These are phyloP conservation scores for Perccottus glenii DNA, from an alignment of 2,113 vertebrate species.

Conservation along the genomic window DNA sequence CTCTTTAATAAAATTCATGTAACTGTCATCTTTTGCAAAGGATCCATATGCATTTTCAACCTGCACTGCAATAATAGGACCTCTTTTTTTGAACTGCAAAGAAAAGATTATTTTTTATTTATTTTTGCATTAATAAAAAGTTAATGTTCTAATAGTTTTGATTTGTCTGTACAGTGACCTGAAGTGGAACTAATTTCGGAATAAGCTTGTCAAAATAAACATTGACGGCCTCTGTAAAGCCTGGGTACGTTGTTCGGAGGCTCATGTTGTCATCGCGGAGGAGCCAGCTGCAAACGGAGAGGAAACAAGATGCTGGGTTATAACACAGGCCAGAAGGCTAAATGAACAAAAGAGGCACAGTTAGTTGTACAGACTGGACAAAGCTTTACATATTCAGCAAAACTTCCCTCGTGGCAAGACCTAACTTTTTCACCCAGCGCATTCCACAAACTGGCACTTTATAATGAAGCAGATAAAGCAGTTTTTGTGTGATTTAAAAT, in stretches of 20 bases:
- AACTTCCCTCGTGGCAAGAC: conserved; percentile 15
- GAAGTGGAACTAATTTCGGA: conserved; percentile 83
- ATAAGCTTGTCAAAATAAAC: conserved; percentile 86
- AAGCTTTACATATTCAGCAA: conserved; percentile 11
- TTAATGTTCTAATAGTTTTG: not conserved
- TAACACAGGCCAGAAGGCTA: conserved; percentile 11
- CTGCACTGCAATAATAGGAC: conserved; percentile 93
- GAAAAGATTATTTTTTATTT: not conserved
- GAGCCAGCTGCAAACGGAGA: conserved; percentile 82
- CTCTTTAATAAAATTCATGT: conserved; percentile 89
- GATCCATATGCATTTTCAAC: conserved; percentile 95
- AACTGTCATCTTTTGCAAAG: conserved; percentile 84
- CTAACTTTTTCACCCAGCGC: not conserved
- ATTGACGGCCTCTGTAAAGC: conserved; percentile 86
- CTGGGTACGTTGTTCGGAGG: conserved; percentile 86
- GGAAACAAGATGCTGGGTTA: conserved; percentile 7
- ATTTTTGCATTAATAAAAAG: no score
- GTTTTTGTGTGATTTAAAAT: conserved; percentile 18
- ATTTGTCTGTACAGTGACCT: conserved; percentile 75
- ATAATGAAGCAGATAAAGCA: conserved; percentile 20
- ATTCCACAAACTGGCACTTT: conserved; percentile 9
- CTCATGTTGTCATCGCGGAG: conserved; percentile 86
- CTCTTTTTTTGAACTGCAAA: conserved; percentile 89
- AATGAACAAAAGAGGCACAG: conserved; percentile 14
- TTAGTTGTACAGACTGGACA: conserved; percentile 7